Evolutionary conservation across 2,888 invertebrate species (phyloP), one percentile per base, ranked within the genome.

Genomic region (Andrena hattorfiana): DNA sequence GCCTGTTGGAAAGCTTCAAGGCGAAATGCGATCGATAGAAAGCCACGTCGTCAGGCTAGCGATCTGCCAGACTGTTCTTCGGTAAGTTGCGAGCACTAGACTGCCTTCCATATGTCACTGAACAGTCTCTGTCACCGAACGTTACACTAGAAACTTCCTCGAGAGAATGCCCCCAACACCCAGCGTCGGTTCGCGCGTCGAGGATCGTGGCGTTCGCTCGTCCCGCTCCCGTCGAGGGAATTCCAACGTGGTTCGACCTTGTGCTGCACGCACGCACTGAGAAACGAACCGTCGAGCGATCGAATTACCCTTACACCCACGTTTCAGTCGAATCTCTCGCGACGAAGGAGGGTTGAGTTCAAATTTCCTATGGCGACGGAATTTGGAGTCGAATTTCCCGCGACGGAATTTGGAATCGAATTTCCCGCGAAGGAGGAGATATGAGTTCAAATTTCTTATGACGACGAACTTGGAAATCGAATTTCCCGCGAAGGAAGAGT

Each of bases 251-350:
- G 8, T 28, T 59, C 59, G 30, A 59, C 16, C 23, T 0, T 23
- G 35, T 28, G 20, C 49, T 28, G 26, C 20, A 26, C n/a, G 30
- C 32, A 49, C 51, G 49, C 49, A 42, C 23, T 32, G n/a, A 48
- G 23, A 56, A 64, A 16, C 56, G 16, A 20, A 56, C 48, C 13
- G 23, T 2, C 23, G 62, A 13, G 30, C 20, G 59, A 69, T 75
- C 68, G 51, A 75, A 13, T n/a, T 5, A 26, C n/a, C 16, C 32
- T n/a, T 2, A 7, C 16, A 30, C 8, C n/a, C 35, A 20, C 28
- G 23, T 23, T 26, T 8, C 64, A 23, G 35, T 77, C 66, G 74
- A 80, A 80, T 78, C 60, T 80, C 80, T 42, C 79, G 71, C 72
- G 67, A 16, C 0, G 42, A 16, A 42, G 16, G 42, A 5, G 42